Evolutionary conservation across 2,888 invertebrate species (phyloP).

Genomic region (Alloplasta piceator): DNA sequence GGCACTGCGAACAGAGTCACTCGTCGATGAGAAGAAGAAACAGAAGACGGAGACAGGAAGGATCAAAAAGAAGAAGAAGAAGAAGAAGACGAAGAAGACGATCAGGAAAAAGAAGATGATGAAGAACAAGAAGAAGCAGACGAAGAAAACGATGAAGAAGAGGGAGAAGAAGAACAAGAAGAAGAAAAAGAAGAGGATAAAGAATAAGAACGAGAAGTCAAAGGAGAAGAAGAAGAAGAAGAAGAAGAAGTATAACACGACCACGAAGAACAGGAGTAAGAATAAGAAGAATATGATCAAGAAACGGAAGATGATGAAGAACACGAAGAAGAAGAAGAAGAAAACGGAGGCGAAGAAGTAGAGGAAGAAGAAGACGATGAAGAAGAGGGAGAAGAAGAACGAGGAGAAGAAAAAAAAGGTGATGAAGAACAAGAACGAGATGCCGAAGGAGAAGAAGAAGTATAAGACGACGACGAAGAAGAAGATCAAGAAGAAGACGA

Average conservation of each 20-base stretch:
- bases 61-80: constrained; percentile 62
- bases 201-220: too few species aligned
- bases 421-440: too few species aligned
- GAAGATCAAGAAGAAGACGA: constrained; percentile 13
- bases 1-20: constrained; percentile 15
- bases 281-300: not conserved
- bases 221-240: too few species aligned
- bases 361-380: too few species aligned
- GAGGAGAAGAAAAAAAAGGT: too few species aligned
- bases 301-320: not conserved
- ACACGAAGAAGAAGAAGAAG: not conserved
- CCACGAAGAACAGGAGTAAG: too few species aligned
- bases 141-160: constrained; percentile 14
- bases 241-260: too few species aligned
- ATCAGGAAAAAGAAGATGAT: constrained; percentile 64
- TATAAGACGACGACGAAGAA: constrained; percentile 19
- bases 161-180: constrained; percentile 64
- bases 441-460: not conserved
- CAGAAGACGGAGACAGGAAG: constrained; percentile 20
- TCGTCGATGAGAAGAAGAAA: constrained; percentile 27
- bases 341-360: not conserved
- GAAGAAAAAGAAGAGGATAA: too few species aligned
- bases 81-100: constrained; percentile 32
- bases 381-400: too few species aligned
- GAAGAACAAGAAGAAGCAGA: too few species aligned